Base-by-base conservation (phyloP, 1,140 invertebrate genomes). In the Trinorchestia longiramus region DNA sequence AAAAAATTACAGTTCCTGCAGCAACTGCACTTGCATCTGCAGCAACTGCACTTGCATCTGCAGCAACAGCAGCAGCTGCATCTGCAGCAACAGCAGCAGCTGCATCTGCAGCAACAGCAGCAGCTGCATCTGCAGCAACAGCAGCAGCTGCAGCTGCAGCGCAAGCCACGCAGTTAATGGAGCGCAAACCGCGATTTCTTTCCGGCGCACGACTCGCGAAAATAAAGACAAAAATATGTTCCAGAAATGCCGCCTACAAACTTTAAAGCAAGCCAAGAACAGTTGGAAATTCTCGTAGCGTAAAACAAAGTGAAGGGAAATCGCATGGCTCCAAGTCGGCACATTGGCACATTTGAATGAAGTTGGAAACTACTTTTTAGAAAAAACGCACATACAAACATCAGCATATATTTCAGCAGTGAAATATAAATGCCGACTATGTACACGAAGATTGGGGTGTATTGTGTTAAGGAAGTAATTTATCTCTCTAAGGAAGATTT, bases 121-220 rank as follows among this genome's bases (percentile, higher is more conserved):
- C n/a, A n/a, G n/a, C n/a, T n/a, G n/a, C n/a, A n/a, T n/a, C n/a
- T n/a, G 88, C n/a, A 43, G 88, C 41, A 4, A 6, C 41, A 42
- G 88, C 4, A 42, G 28, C 23, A 15, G 43, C 88, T 90, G 88
- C 11, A 43, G 88, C 15, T 53, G 47, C 47, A 53, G 88, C 88
- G 88, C n/a, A 90, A 41, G 41, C 88, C 88, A 15, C n/a, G 36
- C 88, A 90, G 36, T 43, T 42, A 90, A 90, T 90, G 88, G 88
- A 90, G 41, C 88, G 88, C 88, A 90, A 90, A 90, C 88, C 43
- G 41, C 88, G 88, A 90, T 90, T 90, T 28, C 88, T 90, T 77
- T 41, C 88, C 88, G 43, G 41, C 88, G 88, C 41, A 17, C 88
- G 41, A 28, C 88, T 43, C 41, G 88, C 88, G 36, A 90, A 90